Evolutionary conservation across 2,113 vertebrate genomes (phyloP), one percentile per base, ranked within the genome.

Genomic region (Oxyruncus cristatus): DNA sequence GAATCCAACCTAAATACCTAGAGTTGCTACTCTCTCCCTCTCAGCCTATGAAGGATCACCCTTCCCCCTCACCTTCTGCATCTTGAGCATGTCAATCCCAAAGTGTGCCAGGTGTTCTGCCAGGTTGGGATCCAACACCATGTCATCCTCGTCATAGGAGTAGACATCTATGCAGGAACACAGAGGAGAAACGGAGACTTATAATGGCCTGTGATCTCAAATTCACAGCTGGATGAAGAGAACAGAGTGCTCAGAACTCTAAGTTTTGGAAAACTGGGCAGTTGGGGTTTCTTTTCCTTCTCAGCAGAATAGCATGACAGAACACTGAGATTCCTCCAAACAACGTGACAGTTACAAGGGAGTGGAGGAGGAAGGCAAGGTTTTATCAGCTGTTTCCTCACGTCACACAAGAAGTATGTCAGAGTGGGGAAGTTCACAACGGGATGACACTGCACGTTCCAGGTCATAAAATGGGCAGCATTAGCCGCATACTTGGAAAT

Each of bases 71-170:
- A 98, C 99, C 98, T 99, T 99, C 97, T 99, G 99, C 99, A 99
- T 99, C 95, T 99, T 99, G 96, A 99, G 99, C 99, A 99, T 99
- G 98, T 99, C 98, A 12, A 99, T 99, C 62, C 99, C 99, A 88
- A 99, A 99, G 96, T 99, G 99, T 90, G 99, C 61, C 17, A 99
- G 97, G 65, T 99, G 99, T 83, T 99, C 99, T 11, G 99, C 99
- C 74, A 99, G 97, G 97, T 98, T 99, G 56, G 99, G 98, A 96
- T 99, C 99, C 93, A 99, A 97, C 9, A 99, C 99, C 99, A 99
- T 99, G 92, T 99, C 99, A 55, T 99, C 99, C 88, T 99, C 99
- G 1, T 99, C 99, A 1, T 99, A 99, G 7, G 99, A 99, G 92
- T 99, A 99, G 59, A 99, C 99, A 32, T 99, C 99, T 99, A 70